A percentile compares a stretch with the other conserved stretches of the same genome.
Conservation (phyloP, 2,113 vertebrate species). For the Stegostoma tigrinum region DNA sequence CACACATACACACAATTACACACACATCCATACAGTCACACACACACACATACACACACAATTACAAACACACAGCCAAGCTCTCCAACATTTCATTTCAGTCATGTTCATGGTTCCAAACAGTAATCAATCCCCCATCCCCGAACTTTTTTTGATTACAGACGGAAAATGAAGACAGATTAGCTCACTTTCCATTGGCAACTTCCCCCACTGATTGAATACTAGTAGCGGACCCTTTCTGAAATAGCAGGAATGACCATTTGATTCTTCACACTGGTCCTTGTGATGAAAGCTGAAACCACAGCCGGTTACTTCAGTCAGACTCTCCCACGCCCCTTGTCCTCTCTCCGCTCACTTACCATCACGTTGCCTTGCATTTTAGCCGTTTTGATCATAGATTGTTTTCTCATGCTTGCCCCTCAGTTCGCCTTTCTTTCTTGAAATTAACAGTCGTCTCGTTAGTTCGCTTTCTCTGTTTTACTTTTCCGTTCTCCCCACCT, state of each 20-base stretch:
- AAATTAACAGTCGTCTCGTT: not conserved
- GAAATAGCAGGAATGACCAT: not conserved
- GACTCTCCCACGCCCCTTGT: not conserved
- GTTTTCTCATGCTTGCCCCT: constrained; percentile 69
- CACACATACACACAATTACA: not conserved
- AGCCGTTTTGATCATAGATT: constrained; percentile 86
- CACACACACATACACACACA: not conserved
- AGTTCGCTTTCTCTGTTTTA: not conserved
- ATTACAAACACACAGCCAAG: not conserved
- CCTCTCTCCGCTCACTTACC: constrained; percentile 64
- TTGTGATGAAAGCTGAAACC: not conserved
- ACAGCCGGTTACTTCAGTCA: not conserved
- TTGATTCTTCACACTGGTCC: not conserved
- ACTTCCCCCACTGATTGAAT: not conserved
- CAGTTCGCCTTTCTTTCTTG: not conserved
- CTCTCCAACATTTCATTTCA: not conserved
- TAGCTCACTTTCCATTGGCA: not conserved
- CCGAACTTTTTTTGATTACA: not conserved
- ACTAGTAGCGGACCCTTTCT: not conserved
- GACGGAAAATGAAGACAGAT: not conserved
- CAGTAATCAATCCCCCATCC: not conserved
- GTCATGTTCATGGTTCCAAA: not conserved
- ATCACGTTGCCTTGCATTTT: constrained; percentile 94
- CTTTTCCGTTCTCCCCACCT: not conserved
- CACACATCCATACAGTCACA: too few relatives aligned